phyloP scores from a whole-genome alignment of 2,888 invertebrate genomes.

The Cataglyphis cursor region DNA sequence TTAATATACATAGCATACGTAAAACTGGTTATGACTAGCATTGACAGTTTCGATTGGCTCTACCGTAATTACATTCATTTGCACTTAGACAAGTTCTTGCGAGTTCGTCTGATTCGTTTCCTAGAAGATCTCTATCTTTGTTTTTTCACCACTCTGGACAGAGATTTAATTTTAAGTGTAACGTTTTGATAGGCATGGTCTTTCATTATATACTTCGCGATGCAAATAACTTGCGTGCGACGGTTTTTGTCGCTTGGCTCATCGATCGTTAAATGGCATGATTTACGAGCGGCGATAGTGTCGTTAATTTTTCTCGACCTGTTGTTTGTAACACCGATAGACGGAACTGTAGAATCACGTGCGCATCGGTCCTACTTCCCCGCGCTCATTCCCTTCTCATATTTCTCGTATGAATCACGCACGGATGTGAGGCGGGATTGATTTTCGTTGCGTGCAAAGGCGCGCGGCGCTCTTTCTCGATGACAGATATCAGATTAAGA shows the following conservation, averaged over 20 bases:
- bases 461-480: constrained; percentile 48
- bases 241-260: constrained; percentile 44
- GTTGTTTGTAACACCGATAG: constrained; percentile 24
- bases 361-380: constrained; percentile 30
- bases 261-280: constrained; percentile 55
- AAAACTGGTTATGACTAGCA: background rate
- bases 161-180: constrained; percentile 32
- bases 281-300: constrained; percentile 50
- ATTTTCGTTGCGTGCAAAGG: constrained; percentile 58
- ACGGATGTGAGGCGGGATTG: constrained; percentile 41
- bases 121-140: constrained; percentile 12
- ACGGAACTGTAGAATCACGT: constrained; percentile 13
- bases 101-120: constrained; percentile 11
- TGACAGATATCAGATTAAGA: constrained; percentile 31
- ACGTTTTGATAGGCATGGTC: constrained; percentile 18
- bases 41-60: constrained; percentile 1
- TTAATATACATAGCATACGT: background rate
- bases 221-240: constrained; percentile 30
- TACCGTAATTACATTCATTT: constrained; percentile 23
- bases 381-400: constrained; percentile 47
- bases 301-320: constrained; percentile 53
- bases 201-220: constrained; percentile 18
- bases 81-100: constrained; percentile 27
- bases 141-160: background rate
- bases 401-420: constrained; percentile 62